Base-by-base conservation (phyloP, 2,113 vertebrate genomes). In the Sarotherodon lohbergeri region DNA sequence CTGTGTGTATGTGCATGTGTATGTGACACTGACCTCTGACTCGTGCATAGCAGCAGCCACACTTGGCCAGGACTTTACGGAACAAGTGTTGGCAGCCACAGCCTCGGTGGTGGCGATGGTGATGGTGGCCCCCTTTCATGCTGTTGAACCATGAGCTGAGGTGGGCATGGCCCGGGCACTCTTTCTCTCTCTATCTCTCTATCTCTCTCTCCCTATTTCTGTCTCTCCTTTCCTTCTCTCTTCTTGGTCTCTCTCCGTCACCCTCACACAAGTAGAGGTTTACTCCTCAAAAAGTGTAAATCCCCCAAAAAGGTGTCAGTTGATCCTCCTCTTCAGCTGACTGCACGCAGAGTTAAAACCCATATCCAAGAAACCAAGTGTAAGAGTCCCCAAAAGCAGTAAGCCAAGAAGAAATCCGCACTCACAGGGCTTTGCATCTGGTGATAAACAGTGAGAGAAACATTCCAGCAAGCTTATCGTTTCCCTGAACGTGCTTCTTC, bases 11-110 rank as follows among this genome's bases (percentile, higher is more conserved):
- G 84, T 82, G 71, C 41, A 5, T 80, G 16, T 27, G 85, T 85
- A 87, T 68, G 83, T 52, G 36, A 56, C 86, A 98, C 98, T 98
- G 95, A 98, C 98, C 98, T 98, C 97, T 97, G 95, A 97, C 97
- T 95, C 96, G 95, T 94, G 96, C 95, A 96, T 97, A 97, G 95
- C 98, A 98, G 96, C 98, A 98, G 95, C 97, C 97, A 92, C 98
- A 98, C 97, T 98, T 98, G 90, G 96, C 97, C 96, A 98, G 96
- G 94, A 98, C 97, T 97, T 98, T 98, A 90, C 98, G 97, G 96
- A 98, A 98, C 96, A 98, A 97, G 95, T 97, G 97, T 94, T 97
- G 97, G 97, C 98, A 98, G 95, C 97, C 97, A 91, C 98, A 98
- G 95, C 97, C 97, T 94, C 97, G 94, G 82, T 95, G 95, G 94